A percentile compares a stretch with the other conserved stretches of the same genome.
phyloP scores from a whole-genome alignment of 2,888 invertebrate species.

The Yponomeuta cagnagella region DNA sequence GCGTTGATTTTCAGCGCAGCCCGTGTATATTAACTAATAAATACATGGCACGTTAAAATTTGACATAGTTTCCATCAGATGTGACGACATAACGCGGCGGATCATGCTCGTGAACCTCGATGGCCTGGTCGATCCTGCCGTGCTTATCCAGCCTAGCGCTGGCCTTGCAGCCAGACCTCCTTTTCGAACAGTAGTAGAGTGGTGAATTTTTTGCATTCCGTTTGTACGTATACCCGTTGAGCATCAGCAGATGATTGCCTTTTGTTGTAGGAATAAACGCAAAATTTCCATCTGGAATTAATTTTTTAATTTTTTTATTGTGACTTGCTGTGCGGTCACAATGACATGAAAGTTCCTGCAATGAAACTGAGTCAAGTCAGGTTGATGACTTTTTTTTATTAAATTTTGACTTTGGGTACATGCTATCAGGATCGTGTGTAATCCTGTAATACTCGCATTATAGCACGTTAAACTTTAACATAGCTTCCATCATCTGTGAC shows the following conservation, averaged over 20 bases:
- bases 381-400: too few relatives aligned
- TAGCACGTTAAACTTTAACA: not conserved
- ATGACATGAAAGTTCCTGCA: too few relatives aligned
- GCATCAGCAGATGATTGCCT: constrained; percentile 29
- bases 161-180: constrained; percentile 26
- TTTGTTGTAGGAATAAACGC: constrained; percentile 17
- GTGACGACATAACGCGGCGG: constrained; percentile 2
- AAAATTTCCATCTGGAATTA: too few relatives aligned
- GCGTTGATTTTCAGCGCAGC: too few relatives aligned
- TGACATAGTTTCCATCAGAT: constrained; percentile 3
- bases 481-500: constrained; percentile 4
- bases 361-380: too few relatives aligned
- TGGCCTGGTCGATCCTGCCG: constrained; percentile 25
- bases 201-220: constrained; percentile 19
- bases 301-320: not conserved
- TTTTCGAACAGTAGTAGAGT: constrained; percentile 9
- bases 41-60: not conserved
- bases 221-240: constrained; percentile 31
- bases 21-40: too few relatives aligned
- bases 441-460: too few relatives aligned
- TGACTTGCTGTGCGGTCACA: too few relatives aligned
- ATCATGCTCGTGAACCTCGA: constrained; percentile 24
- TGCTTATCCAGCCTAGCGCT: constrained; percentile 28
- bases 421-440: too few relatives aligned
- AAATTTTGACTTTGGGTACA: too few relatives aligned